Percentiles rank a stretch among this genome's conserved stretches.
phyloP scores from a whole-genome alignment of 2,113 vertebrate genomes.

The Eclectus roratus region DNA sequence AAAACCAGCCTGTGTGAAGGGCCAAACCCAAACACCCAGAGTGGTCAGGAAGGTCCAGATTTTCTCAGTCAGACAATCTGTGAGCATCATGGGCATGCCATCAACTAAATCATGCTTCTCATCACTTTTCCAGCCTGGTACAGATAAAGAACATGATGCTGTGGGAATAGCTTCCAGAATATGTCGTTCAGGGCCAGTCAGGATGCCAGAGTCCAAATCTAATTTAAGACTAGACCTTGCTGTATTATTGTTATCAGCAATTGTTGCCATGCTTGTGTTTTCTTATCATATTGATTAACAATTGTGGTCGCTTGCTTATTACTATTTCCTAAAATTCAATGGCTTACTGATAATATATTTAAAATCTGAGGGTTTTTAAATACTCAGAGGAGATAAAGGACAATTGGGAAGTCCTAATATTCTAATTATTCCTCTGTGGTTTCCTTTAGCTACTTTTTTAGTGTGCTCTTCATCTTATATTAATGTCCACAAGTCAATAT shows the following conservation, averaged over 20 bases:
- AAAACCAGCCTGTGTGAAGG: neutral
- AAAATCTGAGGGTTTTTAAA: neutral
- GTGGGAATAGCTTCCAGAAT: neutral
- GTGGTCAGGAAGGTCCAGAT: neutral
- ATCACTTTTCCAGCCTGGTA: neutral
- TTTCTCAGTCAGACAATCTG: neutral
- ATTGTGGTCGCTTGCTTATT: neutral
- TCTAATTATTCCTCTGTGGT: neutral
- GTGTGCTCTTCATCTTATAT: neutral
- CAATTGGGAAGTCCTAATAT: neutral
- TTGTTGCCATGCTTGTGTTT: neutral
- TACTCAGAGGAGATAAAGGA: neutral
- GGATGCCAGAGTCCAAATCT: neutral
- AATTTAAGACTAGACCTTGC: neutral
- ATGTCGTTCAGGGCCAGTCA: neutral
- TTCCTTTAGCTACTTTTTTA: constrained; percentile 23
- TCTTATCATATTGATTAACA: neutral
- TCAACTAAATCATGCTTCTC: too few species aligned
- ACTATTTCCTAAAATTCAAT: neutral
- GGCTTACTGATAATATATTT: neutral
- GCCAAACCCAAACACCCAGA: neutral
- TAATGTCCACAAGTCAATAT: constrained; percentile 27
- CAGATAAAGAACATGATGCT: neutral
- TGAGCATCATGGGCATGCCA: neutral
- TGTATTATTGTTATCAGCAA: neutral